Evolutionary conservation across 2,113 vertebrate genomes (phyloP).

Genomic region (Tachuris rubrigastra): DNA sequence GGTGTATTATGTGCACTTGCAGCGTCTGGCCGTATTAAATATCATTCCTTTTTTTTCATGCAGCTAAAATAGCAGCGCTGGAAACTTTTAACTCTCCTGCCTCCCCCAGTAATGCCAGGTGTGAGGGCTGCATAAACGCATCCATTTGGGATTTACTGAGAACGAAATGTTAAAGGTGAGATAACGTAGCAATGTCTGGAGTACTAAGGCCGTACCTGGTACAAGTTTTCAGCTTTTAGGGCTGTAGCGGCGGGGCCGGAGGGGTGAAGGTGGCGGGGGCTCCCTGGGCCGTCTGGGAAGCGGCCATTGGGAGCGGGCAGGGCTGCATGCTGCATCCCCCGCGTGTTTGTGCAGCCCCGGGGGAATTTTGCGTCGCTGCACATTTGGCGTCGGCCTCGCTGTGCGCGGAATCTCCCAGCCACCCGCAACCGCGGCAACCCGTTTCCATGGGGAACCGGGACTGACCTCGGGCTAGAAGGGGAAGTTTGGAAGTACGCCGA

Average conservation of each 20-base stretch:
- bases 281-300: neutral
- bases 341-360: neutral
- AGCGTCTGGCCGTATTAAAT: neutral
- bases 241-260: accelerated
- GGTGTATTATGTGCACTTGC: neutral
- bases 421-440: neutral
- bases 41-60: neutral
- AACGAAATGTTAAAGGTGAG: neutral
- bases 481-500: neutral
- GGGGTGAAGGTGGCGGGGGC: too few species aligned
- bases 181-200: accelerated
- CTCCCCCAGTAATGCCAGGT: accelerated
- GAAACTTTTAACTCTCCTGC: accelerated
- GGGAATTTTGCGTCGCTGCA: neutral
- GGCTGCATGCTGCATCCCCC: neutral
- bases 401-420: neutral
- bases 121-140: accelerated
- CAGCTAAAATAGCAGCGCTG: neutral
- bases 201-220: accelerated
- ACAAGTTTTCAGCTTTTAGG: accelerated
- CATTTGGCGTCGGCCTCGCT: neutral
- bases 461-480: neutral
- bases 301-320: neutral
- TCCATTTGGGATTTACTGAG: accelerated
- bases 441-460: neutral